Evolutionary conservation across 1,140 invertebrate genomes (phyloP), one percentile per base, ranked within the genome.

Genomic region (Drosophila simulans): DNA sequence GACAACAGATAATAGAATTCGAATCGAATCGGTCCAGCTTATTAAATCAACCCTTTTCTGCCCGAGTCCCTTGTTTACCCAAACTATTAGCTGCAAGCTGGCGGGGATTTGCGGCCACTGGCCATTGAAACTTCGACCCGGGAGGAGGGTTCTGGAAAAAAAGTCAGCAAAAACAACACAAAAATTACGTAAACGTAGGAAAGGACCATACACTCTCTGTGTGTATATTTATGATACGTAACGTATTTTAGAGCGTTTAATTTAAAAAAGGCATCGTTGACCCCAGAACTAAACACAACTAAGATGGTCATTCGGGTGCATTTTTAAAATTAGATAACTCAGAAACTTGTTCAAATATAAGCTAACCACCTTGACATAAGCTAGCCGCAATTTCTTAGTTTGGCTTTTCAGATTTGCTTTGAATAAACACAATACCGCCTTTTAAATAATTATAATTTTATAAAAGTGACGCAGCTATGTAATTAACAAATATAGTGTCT

Each of bases 11-110:
- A 88, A 86, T 86, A 80, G 79, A 89, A 80, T 83, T 83, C 76
- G 78, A 81, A 81, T 63, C 54, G 59, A 42, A 63, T 70, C 71
- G 74, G 46, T 77, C 57, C 69, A 75, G 49, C 83, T 89, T 88
- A 88, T 88, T 83, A 88, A 88, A 88, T 83, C 83, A 88, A 77
- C 75, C 78, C 74, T 79, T 74, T 31, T 83, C 31, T 58, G 51
- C 31, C 56, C 5, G 39, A 72, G 65, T 73, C 77, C 64, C 53
- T 71, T 86, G 79, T 88, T 88, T 88, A 66, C 83, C 84, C 79
- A 88, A 88, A 88, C 83, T 88, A 88, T 88, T 88, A 88, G 65
- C 69, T 45, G 5, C 53, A 60, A 34, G 48, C 43, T 34, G 59
- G 42, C 15, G 49, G 34, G 81, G 58, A 71, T 77, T 85, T 85